Conservation (phyloP, 2,113 vertebrate species). For the Oryzias curvinotus region DNA sequence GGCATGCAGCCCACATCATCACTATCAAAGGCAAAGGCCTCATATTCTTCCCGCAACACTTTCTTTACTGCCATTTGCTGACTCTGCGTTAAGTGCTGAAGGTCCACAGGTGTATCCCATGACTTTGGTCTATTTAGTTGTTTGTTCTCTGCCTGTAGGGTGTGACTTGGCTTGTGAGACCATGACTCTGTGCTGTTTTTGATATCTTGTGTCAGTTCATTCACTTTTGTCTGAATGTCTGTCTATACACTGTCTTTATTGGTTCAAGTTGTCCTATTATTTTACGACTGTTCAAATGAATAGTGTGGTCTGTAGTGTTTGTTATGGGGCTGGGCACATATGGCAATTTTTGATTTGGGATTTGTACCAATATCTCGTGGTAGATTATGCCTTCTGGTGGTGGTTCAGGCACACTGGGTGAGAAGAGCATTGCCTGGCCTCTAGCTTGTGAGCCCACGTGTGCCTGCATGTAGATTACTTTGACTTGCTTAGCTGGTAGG, state of each 20-base stretch:
- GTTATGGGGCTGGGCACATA: background rate
- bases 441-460: background rate
- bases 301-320: background rate
- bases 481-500: background rate
- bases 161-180: background rate
- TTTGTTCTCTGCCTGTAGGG: background rate
- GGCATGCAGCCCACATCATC: background rate
- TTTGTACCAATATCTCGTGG: background rate
- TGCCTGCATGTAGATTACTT: background rate
- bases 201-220: no score
- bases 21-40: background rate
- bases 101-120: constrained; percentile 11
- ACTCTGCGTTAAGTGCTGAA: background rate
- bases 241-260: constrained; percentile 4
- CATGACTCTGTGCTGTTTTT: background rate
- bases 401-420: background rate
- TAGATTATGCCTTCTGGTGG: background rate
- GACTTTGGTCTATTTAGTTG: background rate
- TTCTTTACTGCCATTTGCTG: background rate
- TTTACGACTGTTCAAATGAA: no score
- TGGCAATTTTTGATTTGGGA: background rate
- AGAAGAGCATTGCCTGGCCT: background rate
- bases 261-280: constrained; percentile 2
- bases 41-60: constrained; percentile 9
- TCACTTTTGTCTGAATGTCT: no score